Conservation (phyloP, 2,113 vertebrate genomes). For the Festucalex cinctus region DNA sequence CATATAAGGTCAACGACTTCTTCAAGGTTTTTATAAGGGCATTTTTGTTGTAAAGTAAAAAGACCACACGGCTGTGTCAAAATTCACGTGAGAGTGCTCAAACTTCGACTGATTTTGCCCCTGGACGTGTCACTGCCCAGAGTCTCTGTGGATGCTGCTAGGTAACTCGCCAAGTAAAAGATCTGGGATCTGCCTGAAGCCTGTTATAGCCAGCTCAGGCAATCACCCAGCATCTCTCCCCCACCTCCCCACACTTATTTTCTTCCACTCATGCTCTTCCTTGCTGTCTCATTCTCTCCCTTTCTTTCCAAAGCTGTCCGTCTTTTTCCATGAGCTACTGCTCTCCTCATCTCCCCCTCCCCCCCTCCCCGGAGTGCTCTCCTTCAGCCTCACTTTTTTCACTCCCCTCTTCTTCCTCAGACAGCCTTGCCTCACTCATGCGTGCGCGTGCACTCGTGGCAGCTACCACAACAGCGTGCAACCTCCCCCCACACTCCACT, state of each 20-base stretch:
- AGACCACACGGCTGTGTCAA: not conserved
- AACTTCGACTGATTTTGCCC: constrained; percentile 34
- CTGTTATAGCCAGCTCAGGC: constrained; percentile 69
- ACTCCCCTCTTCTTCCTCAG: constrained; percentile 12
- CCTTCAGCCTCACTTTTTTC: constrained; percentile 38
- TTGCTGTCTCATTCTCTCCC: constrained; percentile 44
- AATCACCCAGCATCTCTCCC: constrained; percentile 56
- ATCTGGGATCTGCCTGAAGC: constrained; percentile 66
- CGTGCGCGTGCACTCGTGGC: constrained; percentile 34
- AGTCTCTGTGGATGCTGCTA: constrained; percentile 51
- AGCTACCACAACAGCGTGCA: constrained; percentile 59
- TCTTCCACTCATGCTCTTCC: constrained; percentile 47
- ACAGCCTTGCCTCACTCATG: constrained; percentile 6
- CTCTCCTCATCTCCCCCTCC: constrained; percentile 59
- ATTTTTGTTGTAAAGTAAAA: not conserved
- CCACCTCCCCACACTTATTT: constrained; percentile 8
- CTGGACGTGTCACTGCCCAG: constrained; percentile 43
- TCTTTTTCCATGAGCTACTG: constrained; percentile 64
- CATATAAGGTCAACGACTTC: too few relatives aligned
- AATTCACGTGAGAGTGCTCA: constrained; percentile 11
- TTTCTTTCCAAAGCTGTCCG: constrained; percentile 50
- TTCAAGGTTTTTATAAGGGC: not conserved
- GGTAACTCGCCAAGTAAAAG: constrained; percentile 52
- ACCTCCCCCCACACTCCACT: constrained; percentile 70
- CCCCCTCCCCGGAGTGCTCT: constrained; percentile 55